Evolutionary conservation across 2,113 vertebrate species (phyloP).

Genomic region (Oophaga pumilio): DNA sequence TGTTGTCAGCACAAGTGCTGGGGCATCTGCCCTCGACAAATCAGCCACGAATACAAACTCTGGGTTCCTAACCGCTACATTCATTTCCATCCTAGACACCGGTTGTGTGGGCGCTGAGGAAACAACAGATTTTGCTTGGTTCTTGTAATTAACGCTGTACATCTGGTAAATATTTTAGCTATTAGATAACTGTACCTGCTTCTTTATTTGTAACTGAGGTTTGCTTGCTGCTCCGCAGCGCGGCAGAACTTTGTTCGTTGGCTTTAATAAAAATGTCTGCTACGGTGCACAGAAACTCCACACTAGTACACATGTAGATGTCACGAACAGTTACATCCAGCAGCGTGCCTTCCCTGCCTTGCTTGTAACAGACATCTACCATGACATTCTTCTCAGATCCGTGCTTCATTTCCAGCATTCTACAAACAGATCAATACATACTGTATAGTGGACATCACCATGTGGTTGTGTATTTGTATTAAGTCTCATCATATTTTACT

Average conservation of each 20-base stretch:
- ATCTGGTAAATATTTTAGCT: neutral
- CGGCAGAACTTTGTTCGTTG: conserved; percentile 75
- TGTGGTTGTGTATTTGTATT: neutral
- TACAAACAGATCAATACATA: conserved; percentile 67
- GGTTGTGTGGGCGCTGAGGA: conserved; percentile 70
- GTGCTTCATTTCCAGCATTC: conserved; percentile 91
- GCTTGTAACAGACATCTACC: conserved; percentile 87
- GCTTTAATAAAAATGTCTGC: conserved; percentile 90
- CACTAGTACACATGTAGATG: conserved; percentile 91
- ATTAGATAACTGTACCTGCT: conserved; percentile 68
- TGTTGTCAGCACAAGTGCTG: conserved; percentile 88
- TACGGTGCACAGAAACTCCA: conserved; percentile 93
- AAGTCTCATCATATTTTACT: too few species aligned
- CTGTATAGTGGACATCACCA: neutral
- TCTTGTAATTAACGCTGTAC: neutral
- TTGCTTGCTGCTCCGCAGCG: conserved; percentile 74
- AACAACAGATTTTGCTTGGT: conserved; percentile 54
- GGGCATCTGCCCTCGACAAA: conserved; percentile 87
- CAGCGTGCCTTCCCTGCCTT: conserved; percentile 78
- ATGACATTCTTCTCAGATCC: conserved; percentile 89
- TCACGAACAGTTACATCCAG: conserved; percentile 86
- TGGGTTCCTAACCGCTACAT: conserved; percentile 86
- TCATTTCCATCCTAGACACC: conserved; percentile 81
- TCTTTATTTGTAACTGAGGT: conserved; percentile 70
- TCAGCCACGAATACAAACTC: conserved; percentile 97